Evolutionary conservation across 2,113 vertebrate species (phyloP), one percentile per base, ranked within the genome.

Genomic region (Leptobrachium ailaonicum): DNA sequence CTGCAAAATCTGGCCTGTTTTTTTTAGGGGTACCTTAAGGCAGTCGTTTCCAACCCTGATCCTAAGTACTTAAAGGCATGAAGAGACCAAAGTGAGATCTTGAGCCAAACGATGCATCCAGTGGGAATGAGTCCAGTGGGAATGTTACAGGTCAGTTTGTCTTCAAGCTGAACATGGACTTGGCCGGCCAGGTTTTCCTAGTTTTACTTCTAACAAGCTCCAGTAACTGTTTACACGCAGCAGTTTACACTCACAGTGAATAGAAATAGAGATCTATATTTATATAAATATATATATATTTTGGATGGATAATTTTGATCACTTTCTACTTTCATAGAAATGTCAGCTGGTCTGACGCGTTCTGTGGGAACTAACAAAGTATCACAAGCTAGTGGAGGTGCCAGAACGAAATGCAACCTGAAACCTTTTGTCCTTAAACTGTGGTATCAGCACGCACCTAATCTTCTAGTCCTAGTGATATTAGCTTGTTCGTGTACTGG

Each of bases 241-340:
- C 58, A 40, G 79, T 81, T 81, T 81, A 81, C 79, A 81, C 71
- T 81, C 50, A 64, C 64, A 74, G 53, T 81, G 75, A 43, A 60
- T 81, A 81, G 64, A 79, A 6, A n/a, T 71, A 79, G 62, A 81
- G 69, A 62, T 66, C 64, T 68, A 67, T 73, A 80, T 80, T 54
- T 73, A 81, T 81, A 66, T 73, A 20, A 50, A 7, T 47, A 10
- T 80, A 80, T 80, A 80, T 80, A 81, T 81, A 69, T 81, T 81
- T 81, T 81, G 79, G 74, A 81, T 81, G 71, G 71, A 74, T 67
- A 68, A 56, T 73, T 80, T 80, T 50, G 53, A 60, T 69, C 63
- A 60, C 42, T 66, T 73, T 10, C 50, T 45, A 72, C 6, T 69
- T 54, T 20, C 54, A 54, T 81, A 72, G 79, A 75, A 69, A 14